phyloP scores from a whole-genome alignment of 1,140 invertebrate species.

The Drosophila hydei region DNA sequence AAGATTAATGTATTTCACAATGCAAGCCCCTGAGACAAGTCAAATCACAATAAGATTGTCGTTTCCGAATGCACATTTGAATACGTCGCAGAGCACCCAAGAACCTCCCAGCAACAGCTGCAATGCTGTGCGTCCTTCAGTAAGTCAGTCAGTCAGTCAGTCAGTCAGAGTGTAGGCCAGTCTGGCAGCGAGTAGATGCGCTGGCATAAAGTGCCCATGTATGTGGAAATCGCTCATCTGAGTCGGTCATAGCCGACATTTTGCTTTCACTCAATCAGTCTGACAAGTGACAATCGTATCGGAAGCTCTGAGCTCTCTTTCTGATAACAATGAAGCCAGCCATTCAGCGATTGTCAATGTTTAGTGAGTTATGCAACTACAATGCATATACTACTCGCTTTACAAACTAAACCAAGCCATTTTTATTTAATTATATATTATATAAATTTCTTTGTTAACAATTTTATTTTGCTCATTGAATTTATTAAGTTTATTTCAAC shows the following conservation, averaged over 20 bases:
- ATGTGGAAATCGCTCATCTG: constrained; percentile 10
- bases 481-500: too few relatives aligned
- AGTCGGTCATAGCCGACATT: constrained; percentile 35
- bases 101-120: constrained; percentile 10
- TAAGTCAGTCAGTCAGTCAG: constrained; percentile 14
- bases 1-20: constrained; percentile 66
- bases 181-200: constrained; percentile 27
- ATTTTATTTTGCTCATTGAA: too few relatives aligned
- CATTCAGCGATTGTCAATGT: constrained; percentile 9
- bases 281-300: constrained; percentile 68
- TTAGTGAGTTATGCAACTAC: background rate
- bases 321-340: constrained; percentile 55
- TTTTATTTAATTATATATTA: too few relatives aligned
- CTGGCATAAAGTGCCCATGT: constrained; percentile 15
- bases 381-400: background rate
- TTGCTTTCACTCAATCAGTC: constrained; percentile 71
- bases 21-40: constrained; percentile 8
- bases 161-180: constrained; percentile 24
- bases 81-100: constrained; percentile 48
- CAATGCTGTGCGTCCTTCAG: constrained; percentile 16
- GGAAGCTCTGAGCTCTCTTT: constrained; percentile 34
- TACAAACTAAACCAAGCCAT: too few relatives aligned
- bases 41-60: constrained; percentile 38
- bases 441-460: too few relatives aligned
- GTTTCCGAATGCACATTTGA: constrained; percentile 35